Evolutionary conservation across 2,797 vertebrate genomes (phyloP).

Genomic region (Gallinago stenura): DNA sequence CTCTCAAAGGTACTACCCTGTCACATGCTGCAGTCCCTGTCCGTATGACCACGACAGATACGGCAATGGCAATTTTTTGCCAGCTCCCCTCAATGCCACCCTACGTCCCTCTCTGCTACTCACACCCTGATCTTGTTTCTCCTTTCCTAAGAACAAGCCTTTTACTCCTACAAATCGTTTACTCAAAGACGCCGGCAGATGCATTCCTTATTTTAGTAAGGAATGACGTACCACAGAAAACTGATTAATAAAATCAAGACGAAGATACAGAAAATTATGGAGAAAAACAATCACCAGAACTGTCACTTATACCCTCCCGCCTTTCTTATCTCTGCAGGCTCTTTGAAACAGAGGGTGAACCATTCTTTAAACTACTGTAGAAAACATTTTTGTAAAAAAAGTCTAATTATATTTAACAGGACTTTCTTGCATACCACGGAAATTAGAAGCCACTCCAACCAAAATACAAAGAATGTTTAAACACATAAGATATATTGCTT

Average conservation of each 20-base stretch:
- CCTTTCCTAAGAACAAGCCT: not conserved
- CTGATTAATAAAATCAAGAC: not conserved
- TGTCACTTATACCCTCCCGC: not conserved
- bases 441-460: not conserved
- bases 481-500: not conserved
- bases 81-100: not conserved
- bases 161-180: not conserved
- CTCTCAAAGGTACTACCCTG: not conserved
- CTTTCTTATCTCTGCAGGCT: not conserved
- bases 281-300: not conserved
- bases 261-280: not conserved
- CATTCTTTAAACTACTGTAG: not conserved
- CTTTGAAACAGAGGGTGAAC: not conserved
- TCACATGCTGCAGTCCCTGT: slow-evolving; percentile 8
- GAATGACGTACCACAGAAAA: not conserved
- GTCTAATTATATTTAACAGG: not conserved
- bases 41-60: not conserved
- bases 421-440: not conserved
- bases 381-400: not conserved
- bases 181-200: not conserved
- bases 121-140: not conserved
- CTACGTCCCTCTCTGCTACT: not conserved
- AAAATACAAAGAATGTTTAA: not conserved
- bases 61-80: not conserved
- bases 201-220: not conserved